Conservation (phyloP, 2,113 vertebrate species). For the Cephalopholis sonnerati region DNA sequence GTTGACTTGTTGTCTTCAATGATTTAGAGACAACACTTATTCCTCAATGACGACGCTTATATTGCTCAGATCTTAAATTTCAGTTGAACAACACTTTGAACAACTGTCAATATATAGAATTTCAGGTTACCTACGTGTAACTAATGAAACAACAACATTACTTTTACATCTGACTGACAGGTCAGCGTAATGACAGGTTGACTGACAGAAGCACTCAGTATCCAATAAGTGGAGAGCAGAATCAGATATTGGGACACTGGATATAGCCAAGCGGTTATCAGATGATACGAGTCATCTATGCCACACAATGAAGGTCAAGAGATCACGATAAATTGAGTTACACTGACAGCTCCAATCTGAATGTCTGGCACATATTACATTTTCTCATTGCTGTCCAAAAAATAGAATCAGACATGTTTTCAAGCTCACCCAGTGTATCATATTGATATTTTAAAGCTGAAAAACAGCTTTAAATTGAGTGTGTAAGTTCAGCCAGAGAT, state of each 20-base stretch:
- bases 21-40: conserved; percentile 34
- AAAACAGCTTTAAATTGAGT: neutral
- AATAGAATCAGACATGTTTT: neutral
- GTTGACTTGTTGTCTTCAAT: conserved; percentile 40
- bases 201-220: conserved; percentile 17
- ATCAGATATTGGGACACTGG: conserved; percentile 38
- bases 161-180: conserved; percentile 25
- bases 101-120: neutral
- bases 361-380: neutral
- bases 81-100: conserved; percentile 4
- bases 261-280: conserved; percentile 33
- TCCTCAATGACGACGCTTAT: neutral
- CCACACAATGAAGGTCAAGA: conserved; percentile 17
- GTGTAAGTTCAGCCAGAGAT: conserved; percentile 17
- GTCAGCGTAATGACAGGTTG: neutral
- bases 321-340: neutral
- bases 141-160: conserved; percentile 1
- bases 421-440: neutral
- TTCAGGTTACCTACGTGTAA: conserved; percentile 6
- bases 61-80: neutral
- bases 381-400: neutral
- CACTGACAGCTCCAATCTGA: conserved; percentile 5
- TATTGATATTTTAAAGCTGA: neutral
- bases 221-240: neutral
- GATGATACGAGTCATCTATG: conserved; percentile 30